Conservation (phyloP, 2,113 vertebrate species). For the Bujurquina vittata region DNA sequence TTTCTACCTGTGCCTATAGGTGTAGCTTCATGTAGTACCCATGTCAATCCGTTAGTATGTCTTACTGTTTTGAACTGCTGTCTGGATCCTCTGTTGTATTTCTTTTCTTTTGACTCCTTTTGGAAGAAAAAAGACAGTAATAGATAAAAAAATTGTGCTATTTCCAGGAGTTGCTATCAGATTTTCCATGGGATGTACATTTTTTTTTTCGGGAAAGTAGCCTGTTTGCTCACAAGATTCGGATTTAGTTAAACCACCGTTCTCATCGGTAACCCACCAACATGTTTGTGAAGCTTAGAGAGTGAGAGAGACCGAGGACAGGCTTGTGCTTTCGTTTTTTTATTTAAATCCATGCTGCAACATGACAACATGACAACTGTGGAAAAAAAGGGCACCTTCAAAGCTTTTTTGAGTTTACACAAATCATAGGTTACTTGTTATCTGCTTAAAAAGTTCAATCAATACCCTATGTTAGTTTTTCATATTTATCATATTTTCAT, state of each 20-base stretch:
- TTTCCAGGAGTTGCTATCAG: neutral
- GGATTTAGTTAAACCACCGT: neutral
- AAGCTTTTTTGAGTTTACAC: neutral
- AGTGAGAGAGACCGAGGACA: neutral
- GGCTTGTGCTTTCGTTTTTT: neutral
- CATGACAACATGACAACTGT: neutral
- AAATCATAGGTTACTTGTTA: neutral
- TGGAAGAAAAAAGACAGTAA: neutral
- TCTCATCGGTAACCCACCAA: neutral
- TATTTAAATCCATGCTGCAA: neutral
- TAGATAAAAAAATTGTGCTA: neutral
- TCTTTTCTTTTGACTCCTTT: neutral
- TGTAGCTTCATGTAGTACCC: rapidly evolving
- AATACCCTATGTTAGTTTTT: neutral
- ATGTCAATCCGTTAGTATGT: neutral
- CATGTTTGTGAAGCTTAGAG: neutral
- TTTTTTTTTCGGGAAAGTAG: neutral
- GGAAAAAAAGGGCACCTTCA: neutral
- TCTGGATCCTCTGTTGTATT: neutral
- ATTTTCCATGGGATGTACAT: neutral
- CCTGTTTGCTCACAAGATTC: neutral
- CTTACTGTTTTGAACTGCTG: neutral
- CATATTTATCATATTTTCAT: neutral
- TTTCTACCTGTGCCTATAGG: slow-evolving; percentile 53
- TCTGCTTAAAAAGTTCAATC: neutral